A percentile compares a stretch with the other conserved stretches of the same genome.
Evolutionary conservation across 2,888 invertebrate genomes (phyloP).

Genomic region (Stenolophus ochropezus): DNA sequence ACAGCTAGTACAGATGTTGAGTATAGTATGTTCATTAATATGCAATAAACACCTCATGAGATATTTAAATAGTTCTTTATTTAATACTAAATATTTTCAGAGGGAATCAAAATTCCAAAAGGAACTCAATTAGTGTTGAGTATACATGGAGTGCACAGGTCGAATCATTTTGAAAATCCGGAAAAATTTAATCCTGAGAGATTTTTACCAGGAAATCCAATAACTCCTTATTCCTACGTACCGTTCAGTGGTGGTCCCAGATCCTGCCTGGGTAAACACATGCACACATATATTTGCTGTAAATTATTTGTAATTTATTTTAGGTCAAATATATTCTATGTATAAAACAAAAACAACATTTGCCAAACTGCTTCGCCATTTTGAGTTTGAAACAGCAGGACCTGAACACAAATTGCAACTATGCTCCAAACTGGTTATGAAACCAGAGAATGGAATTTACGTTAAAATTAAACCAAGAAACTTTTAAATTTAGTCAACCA

Average conservation of each 20-base stretch:
- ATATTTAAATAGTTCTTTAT: no score
- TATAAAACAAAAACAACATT: slow-evolving; percentile 43
- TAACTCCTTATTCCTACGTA: slow-evolving; percentile 66
- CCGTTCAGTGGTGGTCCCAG: slow-evolving; percentile 68
- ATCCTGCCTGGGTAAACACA: slow-evolving; percentile 69
- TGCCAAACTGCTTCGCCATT: slow-evolving; percentile 37
- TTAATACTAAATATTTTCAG: slow-evolving; percentile 61
- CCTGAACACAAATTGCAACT: slow-evolving; percentile 11
- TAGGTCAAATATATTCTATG: slow-evolving; percentile 45
- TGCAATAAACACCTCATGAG: no score
- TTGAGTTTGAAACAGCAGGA: slow-evolving; percentile 44
- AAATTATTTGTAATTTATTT: background rate
- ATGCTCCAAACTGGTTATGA: slow-evolving; percentile 30
- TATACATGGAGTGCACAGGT: slow-evolving; percentile 65
- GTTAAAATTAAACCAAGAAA: slow-evolving; percentile 24
- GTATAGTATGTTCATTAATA: slow-evolving; percentile 4
- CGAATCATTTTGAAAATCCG: slow-evolving; percentile 67
- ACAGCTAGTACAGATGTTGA: background rate
- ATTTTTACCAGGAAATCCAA: slow-evolving; percentile 66
- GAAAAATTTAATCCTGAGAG: slow-evolving; percentile 68
- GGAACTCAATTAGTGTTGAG: slow-evolving; percentile 60
- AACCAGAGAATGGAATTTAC: slow-evolving; percentile 27
- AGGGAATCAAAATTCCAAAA: slow-evolving; percentile 64
- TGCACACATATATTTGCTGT: no score
- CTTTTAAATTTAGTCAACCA: no score